Conservation (phyloP, 2,797 vertebrate genomes). For the Onychomys torridus region DNA sequence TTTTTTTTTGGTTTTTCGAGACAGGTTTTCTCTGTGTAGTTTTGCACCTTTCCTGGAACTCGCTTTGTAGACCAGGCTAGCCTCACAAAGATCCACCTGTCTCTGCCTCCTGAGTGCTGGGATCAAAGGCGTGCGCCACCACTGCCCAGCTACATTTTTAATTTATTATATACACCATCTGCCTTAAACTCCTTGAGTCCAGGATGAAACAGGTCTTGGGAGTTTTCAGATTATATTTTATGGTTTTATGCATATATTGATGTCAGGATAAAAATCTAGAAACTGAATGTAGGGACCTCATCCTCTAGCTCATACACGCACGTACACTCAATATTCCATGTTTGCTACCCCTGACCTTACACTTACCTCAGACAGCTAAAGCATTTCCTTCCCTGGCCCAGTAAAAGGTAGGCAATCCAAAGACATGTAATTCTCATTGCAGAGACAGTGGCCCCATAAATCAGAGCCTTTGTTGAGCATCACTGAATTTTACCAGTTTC, state of each 20-base stretch:
- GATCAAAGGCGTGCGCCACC: too few species aligned
- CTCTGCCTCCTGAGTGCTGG: too few species aligned
- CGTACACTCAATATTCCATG: not conserved
- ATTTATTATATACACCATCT: not conserved
- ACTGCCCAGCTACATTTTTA: too few species aligned
- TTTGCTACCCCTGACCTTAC: not conserved
- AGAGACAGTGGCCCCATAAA: not conserved
- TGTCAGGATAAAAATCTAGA: slow-evolving; percentile 34
- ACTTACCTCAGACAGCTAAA: not conserved
- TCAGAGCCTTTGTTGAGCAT: not conserved
- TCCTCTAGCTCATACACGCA: not conserved
- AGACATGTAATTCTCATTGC: not conserved
- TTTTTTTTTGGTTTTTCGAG: too few species aligned
- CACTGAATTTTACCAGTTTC: not conserved
- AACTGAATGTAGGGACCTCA: not conserved
- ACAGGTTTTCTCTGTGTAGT: too few species aligned
- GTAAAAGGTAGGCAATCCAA: not conserved
- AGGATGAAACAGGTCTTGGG: not conserved
- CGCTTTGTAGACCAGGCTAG: too few species aligned
- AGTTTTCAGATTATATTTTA: not conserved
- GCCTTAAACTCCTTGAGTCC: not conserved
- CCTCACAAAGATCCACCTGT: too few species aligned
- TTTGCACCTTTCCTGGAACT: too few species aligned
- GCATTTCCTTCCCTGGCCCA: not conserved
- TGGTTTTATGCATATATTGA: not conserved